phyloP scores from a whole-genome alignment of 2,888 invertebrate species.

The Taenaris catops region DNA sequence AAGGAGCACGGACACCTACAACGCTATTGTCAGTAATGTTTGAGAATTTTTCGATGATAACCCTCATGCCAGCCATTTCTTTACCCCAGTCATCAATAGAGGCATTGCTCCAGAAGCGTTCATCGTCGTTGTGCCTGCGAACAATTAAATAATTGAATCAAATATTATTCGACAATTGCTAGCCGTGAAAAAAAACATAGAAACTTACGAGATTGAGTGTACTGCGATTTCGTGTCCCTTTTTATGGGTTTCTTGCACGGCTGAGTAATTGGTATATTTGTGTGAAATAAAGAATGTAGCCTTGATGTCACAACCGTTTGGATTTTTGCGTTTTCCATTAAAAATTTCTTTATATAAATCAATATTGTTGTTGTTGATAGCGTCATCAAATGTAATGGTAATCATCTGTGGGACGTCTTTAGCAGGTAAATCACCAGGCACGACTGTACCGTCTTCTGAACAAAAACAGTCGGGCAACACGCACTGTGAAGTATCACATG shows the following conservation, averaged over 20 bases:
- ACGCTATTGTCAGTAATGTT: constrained; percentile 95
- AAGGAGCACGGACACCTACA: constrained; percentile 94
- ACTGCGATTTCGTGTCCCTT: constrained; percentile 97
- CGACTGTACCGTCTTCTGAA: constrained; percentile 93
- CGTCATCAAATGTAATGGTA: constrained; percentile 96
- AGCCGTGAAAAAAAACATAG: too few species aligned
- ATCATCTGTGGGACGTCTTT: constrained; percentile 97
- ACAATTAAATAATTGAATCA: too few species aligned
- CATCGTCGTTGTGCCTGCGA: constrained; percentile 93
- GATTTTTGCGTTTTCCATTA: constrained; percentile 92
- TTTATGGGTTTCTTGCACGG: constrained; percentile 93
- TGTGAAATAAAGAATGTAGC: constrained; percentile 95
- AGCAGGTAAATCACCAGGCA: constrained; percentile 90
- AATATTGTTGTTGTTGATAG: constrained; percentile 97
- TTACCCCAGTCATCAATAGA: constrained; percentile 96
- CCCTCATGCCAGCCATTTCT: constrained; percentile 96
- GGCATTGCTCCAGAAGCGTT: constrained; percentile 95
- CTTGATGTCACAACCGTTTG: constrained; percentile 96
- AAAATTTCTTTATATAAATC: constrained; percentile 96
- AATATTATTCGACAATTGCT: too few species aligned
- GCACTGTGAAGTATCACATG: constrained; percentile 92
- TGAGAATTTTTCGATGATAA: constrained; percentile 93
- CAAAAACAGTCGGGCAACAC: constrained; percentile 96
- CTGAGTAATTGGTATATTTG: constrained; percentile 96
- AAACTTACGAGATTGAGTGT: constrained; percentile 94